Percentiles rank a stretch among this genome's conserved stretches.
Evolutionary conservation across 2,797 vertebrate species (phyloP).

Genomic region (Propithecus deckenii): DNA sequence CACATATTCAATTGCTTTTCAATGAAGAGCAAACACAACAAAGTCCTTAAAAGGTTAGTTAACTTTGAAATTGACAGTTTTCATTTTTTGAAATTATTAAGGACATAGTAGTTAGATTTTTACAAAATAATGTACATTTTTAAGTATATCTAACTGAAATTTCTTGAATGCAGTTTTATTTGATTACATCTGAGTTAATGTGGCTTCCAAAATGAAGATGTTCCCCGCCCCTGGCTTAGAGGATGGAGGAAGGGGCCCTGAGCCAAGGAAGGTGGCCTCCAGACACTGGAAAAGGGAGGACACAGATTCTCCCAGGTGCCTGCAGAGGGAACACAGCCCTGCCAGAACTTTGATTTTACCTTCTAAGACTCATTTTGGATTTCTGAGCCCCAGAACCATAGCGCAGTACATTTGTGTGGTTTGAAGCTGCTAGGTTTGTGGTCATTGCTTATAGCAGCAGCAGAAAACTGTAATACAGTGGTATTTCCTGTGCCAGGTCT

Average conservation of each 20-base stretch:
- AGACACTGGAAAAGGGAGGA: not conserved
- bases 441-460: not conserved
- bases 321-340: not conserved
- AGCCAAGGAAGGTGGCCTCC: not conserved
- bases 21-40: not conserved
- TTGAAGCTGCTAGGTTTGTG: not conserved
- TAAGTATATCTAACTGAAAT: not conserved
- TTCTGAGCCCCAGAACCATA: not conserved
- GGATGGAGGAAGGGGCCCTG: no score
- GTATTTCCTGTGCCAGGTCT: not conserved
- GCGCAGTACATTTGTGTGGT: no score
- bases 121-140: not conserved
- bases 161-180: not conserved
- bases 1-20: not conserved
- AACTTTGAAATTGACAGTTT: not conserved
- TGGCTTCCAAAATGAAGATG: not conserved
- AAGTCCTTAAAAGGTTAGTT: not conserved
- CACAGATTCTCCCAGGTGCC: not conserved
- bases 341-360: not conserved
- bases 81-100: not conserved
- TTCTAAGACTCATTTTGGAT: not conserved
- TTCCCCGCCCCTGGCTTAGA: not conserved
- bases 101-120: not conserved
- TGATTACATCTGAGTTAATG: not conserved
- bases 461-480: accelerated